Evolutionary conservation across 2,113 vertebrate species (phyloP).

Genomic region (Pipra filicauda): DNA sequence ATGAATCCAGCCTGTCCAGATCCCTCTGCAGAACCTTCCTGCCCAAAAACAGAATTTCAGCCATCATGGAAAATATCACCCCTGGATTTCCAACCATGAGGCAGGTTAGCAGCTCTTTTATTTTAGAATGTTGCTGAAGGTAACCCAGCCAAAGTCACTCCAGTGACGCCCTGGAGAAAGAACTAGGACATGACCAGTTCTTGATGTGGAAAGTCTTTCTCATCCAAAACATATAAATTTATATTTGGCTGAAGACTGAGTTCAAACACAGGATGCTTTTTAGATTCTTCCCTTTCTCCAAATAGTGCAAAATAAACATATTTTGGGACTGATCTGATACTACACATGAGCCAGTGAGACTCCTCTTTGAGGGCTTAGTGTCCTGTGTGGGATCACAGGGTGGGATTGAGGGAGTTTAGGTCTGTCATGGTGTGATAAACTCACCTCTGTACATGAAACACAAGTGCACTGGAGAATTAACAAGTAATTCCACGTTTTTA

Average conservation of each 20-base stretch:
- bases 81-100: not conserved
- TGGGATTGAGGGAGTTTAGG: not conserved
- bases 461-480: not conserved
- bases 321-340: not conserved
- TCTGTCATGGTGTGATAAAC: not conserved
- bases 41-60: not conserved
- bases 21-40: not conserved
- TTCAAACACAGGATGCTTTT: not conserved
- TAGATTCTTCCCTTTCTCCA: not conserved
- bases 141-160: not conserved
- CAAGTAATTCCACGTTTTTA: not conserved
- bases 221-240: not conserved
- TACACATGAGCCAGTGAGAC: rapidly evolving
- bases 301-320: not conserved
- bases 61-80: not conserved
- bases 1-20: not conserved
- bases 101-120: not conserved
- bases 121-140: not conserved
- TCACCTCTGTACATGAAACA: not conserved
- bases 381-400: not conserved
- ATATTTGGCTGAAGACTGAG: not conserved
- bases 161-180: not conserved
- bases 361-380: not conserved
- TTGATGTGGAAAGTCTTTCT: rapidly evolving
- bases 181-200: not conserved